These are phyloP conservation scores for Columba guinea DNA, from an alignment of 2,797 vertebrate species.

Conservation along the genomic window DNA sequence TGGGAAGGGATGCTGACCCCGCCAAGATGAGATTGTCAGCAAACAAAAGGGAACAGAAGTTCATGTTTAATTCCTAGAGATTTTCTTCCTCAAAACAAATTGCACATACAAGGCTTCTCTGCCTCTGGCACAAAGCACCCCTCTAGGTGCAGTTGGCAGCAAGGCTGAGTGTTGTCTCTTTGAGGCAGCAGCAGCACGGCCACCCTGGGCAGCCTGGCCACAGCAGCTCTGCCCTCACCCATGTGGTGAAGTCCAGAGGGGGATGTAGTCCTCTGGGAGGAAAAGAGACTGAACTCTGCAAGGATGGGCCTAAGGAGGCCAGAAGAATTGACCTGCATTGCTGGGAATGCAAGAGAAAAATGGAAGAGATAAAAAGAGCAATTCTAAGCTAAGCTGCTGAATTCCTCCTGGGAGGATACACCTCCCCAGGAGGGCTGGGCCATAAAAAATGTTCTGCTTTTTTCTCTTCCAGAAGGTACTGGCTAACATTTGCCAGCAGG, in stretches of 20 bases:
- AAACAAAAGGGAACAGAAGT: not conserved
- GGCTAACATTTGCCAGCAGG: constrained; percentile 9
- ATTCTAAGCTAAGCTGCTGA: not conserved
- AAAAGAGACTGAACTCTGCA: not conserved
- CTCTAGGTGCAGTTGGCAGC: not conserved
- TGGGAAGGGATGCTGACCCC: not conserved
- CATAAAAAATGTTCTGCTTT: not conserved
- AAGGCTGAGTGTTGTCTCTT: not conserved
- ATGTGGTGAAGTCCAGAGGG: not conserved
- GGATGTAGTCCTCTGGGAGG: not conserved
- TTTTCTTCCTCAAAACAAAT: not conserved
- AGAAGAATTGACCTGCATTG: not conserved
- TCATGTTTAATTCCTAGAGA: not conserved
- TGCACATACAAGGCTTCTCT: fast-evolving
- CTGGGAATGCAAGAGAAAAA: not conserved
- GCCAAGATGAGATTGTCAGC: fast-evolving
- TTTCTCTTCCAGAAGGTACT: constrained; percentile 10
- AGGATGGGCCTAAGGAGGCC: not conserved
- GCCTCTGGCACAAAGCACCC: not conserved
- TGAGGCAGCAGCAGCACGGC: fast-evolving
- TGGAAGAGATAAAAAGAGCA: not conserved
- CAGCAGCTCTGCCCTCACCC: fast-evolving
- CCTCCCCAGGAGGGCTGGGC: not conserved
- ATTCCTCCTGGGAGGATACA: not conserved
- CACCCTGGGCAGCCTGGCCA: fast-evolving